Evolutionary conservation across 2,888 invertebrate species (phyloP), one percentile per base, ranked within the genome.

Genomic region (Plagodis pulveraria): DNA sequence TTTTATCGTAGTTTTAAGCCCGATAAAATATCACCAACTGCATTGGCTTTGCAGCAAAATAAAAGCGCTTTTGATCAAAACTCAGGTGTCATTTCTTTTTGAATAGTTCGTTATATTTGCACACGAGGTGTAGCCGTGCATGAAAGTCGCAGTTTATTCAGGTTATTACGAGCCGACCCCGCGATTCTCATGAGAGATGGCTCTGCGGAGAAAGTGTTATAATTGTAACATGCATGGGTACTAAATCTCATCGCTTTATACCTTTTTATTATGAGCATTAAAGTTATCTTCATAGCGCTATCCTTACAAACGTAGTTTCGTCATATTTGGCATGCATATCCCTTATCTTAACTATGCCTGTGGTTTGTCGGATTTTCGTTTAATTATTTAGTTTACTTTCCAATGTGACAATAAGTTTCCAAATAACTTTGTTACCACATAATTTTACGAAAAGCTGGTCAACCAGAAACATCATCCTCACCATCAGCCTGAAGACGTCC

Each of bases 71-170:
- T 85, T 83, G 84, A 2, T 84, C 81, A 85, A 83, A 83, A 77
- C 80, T 78, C 75, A 84, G 83, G 84, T 83, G 86, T 84, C 84
- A 86, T 85, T 84, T 83, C 81, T 83, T 82, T 84, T 76, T 86
- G 84, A 85, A 86, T 85, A 84, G 84, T 85, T 86, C 81, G 84
- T 86, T 87, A 87, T 81, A 82, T 81, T 70, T 78, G 72, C 71
- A 74, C 70, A 62, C 64, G 69, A 66, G 48, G 48, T 10, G 41
- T 9, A 69, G 71, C 61, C 66, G 71, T 62, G 77, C 76, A 78
- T 81, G 78, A 78, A 78, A 81, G 80, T 84, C 77, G 82, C 76
- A 72, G 77, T 80, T 79, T 81, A 76, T 77, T 77, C 76, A 78
- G 72, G 74, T 83, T 83, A 81, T 82, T 83, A 80, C 77, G 69